Conservation (phyloP, 1,140 invertebrate genomes). For the Maconellicoccus hirsutus region DNA sequence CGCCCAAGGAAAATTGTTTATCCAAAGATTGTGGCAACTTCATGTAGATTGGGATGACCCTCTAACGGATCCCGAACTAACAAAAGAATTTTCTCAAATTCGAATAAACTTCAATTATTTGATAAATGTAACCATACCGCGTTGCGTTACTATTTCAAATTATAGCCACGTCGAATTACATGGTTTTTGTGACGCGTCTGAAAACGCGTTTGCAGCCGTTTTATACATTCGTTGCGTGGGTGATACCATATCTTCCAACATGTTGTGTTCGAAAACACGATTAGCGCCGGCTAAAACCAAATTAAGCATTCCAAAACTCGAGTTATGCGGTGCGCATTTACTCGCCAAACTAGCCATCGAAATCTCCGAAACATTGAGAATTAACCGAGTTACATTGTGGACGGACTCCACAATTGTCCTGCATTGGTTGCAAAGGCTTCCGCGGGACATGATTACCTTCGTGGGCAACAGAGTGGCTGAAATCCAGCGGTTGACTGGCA, state of each 20-base stretch:
- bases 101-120: constrained; percentile 23
- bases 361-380: constrained; percentile 26
- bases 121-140: not conserved
- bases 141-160: not conserved
- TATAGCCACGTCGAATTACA: not conserved
- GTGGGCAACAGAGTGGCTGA: constrained; percentile 15
- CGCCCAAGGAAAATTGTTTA: constrained; percentile 29
- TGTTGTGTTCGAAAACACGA: constrained; percentile 32
- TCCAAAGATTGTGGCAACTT: constrained; percentile 32
- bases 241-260: constrained; percentile 29
- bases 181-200: not conserved
- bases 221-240: constrained; percentile 21
- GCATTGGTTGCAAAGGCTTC: constrained; percentile 30
- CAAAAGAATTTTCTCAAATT: constrained; percentile 28
- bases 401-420: constrained; percentile 33
- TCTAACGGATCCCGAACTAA: constrained; percentile 26
- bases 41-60: constrained; percentile 32
- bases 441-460: not conserved
- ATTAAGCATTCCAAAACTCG: constrained; percentile 34
- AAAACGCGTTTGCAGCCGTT: not conserved
- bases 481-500: not conserved
- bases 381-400: constrained; percentile 29
- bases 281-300: constrained; percentile 33
- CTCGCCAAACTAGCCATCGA: constrained; percentile 29
- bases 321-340: constrained; percentile 34